phyloP scores from a whole-genome alignment of 2,888 invertebrate species.

The Myopa testacea region DNA sequence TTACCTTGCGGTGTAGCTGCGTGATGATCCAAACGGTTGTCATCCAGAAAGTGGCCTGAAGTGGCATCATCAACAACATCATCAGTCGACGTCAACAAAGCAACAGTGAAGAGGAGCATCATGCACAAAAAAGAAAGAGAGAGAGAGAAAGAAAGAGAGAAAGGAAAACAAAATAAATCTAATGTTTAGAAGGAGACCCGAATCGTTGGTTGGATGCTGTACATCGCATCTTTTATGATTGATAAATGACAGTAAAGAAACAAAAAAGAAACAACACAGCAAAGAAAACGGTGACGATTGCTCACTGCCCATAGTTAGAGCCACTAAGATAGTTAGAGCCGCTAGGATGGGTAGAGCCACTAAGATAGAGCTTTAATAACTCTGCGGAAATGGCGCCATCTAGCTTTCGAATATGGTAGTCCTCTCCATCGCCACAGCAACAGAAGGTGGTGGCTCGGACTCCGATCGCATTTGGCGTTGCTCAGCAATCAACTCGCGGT shows the following conservation, averaged over 20 bases:
- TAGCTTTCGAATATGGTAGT: constrained; percentile 28
- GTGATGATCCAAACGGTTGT: constrained; percentile 68
- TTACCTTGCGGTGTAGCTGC: constrained; percentile 63
- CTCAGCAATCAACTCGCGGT: neutral
- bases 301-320: neutral
- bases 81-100: neutral
- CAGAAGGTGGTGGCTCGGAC: neutral
- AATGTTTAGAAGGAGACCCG: neutral
- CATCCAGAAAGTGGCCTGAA: constrained; percentile 68
- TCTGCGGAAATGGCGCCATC: constrained; percentile 55
- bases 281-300: neutral
- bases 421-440: neutral
- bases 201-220: neutral
- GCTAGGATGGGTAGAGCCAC: neutral
- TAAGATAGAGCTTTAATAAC: constrained; percentile 31
- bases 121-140: neutral
- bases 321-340: neutral
- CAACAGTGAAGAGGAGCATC: neutral
- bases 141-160: constrained; percentile 24
- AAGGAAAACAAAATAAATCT: constrained; percentile 26
- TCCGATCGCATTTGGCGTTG: neutral
- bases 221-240: neutral
- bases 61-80: neutral
- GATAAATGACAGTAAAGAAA: neutral
- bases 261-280: neutral